Conservation (phyloP, 2,888 invertebrate genomes). For the Lasioglossum vierecki region DNA sequence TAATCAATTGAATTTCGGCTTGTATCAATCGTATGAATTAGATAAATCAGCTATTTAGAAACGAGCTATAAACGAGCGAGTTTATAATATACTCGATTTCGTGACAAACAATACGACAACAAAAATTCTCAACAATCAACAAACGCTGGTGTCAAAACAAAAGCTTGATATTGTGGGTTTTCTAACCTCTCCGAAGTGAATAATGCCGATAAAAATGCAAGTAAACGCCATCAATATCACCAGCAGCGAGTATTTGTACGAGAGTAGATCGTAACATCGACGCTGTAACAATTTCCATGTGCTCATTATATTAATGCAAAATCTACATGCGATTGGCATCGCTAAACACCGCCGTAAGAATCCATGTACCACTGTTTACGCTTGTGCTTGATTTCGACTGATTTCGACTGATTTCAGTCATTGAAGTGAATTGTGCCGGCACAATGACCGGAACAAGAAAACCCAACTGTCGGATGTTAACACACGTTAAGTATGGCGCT, state of each 20-base stretch:
- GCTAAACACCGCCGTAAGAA: constrained; percentile 47
- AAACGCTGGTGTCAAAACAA: constrained; percentile 15
- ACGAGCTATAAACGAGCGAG: too few species aligned
- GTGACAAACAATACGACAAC: not conserved
- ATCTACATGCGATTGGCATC: constrained; percentile 75
- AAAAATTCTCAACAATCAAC: constrained; percentile 9
- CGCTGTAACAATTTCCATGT: constrained; percentile 84
- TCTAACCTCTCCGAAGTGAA: constrained; percentile 84
- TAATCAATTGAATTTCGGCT: not conserved
- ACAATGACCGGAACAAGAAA: not conserved
- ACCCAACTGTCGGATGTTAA: not conserved
- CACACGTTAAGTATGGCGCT: not conserved
- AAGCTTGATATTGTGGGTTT: not conserved
- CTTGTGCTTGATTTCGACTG: constrained; percentile 11
- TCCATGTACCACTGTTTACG: constrained; percentile 52
- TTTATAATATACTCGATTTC: not conserved
- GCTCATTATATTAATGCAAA: constrained; percentile 81
- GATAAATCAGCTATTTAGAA: not conserved
- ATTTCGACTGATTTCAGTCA: not conserved
- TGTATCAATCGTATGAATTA: not conserved
- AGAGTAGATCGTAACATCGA: constrained; percentile 84
- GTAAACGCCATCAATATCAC: constrained; percentile 82
- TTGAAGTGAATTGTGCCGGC: not conserved
- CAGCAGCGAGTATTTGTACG: constrained; percentile 83
- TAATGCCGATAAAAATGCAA: constrained; percentile 82